Evolutionary conservation across 2,888 invertebrate species (phyloP), one percentile per base, ranked within the genome.

Genomic region (Rhingia campestris): DNA sequence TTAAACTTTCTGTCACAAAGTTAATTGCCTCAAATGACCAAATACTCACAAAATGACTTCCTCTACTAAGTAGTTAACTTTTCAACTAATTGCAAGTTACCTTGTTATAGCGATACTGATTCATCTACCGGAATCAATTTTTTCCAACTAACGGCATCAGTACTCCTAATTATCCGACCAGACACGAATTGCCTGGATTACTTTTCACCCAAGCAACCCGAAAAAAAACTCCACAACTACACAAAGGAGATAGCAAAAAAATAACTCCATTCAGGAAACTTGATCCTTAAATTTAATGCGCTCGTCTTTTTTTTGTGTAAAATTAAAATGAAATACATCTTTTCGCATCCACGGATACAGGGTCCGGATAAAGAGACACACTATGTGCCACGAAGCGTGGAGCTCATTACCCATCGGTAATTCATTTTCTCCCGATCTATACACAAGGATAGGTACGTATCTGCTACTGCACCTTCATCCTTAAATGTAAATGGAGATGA

Each of bases 351-450:
- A 59, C 59, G 77, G 72, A 72, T 72, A 81, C 70, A 74, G 54
- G 63, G 59, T 39, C 63, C 58, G 58, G 67, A 80, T 75, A 58
- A 70, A 80, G 74, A 75, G 80, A 84, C 45, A 84, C 51, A 74
- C 80, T 64, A 22, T 22, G 80, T 70, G 54, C 69, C 39, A 30
- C 70, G 84, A 47, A 84, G 74, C 84, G 74, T 80, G 80, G 45
- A 84, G 63, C 81, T 81, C 81, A 81, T 81, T 81, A 81, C 76
- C 81, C 76, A 81, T 76, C 81, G 64, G 84, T 80, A 84, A 84
- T 84, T 84, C 80, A 84, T 84, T 84, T 80, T 64, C 64, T 64
- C 77, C 77, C 81, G 61, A 81, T 76, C 77, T 54, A 56, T 51
- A 66, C 7, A 66, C 35, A 32, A 14, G 43, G 10, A 39, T 30